A percentile compares a stretch with the other conserved stretches of the same genome.
These are phyloP conservation scores for Bombus pascuorum DNA, from an alignment of 1,140 invertebrate genomes.

Conservation along the genomic window DNA sequence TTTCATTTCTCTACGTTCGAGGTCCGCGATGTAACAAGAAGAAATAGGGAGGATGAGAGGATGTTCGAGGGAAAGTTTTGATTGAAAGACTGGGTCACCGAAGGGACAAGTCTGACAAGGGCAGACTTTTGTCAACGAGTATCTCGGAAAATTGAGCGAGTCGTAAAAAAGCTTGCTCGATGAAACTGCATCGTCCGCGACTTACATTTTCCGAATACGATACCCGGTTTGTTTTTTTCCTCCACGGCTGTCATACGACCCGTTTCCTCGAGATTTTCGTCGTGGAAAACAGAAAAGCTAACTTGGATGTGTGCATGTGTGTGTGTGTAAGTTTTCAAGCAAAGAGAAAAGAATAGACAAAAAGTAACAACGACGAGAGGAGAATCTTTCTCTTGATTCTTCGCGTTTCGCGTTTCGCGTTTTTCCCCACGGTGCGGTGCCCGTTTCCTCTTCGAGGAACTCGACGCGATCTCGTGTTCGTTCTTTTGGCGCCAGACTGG, in stretches of 20 bases:
- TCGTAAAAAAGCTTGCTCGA: slow-evolving; percentile 43
- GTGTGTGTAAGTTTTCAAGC: background rate
- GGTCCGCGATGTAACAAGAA: background rate
- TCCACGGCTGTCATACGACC: background rate
- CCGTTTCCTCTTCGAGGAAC: background rate
- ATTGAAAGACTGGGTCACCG: slow-evolving; percentile 44
- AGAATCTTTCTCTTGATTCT: background rate
- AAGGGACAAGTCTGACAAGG: background rate
- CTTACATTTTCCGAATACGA: slow-evolving; percentile 27
- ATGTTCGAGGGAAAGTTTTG: slow-evolving; percentile 45
- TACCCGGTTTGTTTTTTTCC: background rate
- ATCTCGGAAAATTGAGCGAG: slow-evolving; percentile 26
- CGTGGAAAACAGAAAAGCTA: background rate
- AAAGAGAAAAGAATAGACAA: background rate
- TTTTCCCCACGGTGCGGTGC: background rate
- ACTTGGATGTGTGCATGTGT: background rate
- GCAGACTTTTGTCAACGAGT: slow-evolving; percentile 36
- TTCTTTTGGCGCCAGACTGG: background rate
- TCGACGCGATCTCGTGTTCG: background rate
- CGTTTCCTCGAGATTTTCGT: background rate
- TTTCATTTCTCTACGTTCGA: slow-evolving; percentile 1
- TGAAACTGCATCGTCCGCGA: slow-evolving; percentile 20
- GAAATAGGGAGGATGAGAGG: background rate
- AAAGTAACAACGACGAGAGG: background rate
- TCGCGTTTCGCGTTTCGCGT: background rate